Evolutionary conservation across 2,113 vertebrate species (phyloP), one percentile per base, ranked within the genome.

Genomic region (Pica pica): DNA sequence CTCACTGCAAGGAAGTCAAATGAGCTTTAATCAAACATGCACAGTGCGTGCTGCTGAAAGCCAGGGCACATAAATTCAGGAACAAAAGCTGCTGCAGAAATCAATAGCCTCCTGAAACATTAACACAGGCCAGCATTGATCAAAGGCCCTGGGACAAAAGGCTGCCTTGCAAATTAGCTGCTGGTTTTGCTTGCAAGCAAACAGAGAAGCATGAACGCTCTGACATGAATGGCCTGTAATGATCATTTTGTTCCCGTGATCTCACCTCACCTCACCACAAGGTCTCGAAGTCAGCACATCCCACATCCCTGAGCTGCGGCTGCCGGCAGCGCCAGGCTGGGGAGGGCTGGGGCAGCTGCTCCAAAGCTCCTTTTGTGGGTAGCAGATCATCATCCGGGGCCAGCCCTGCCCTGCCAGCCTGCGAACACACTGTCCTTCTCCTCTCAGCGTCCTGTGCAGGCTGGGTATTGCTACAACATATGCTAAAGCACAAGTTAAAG

Each of bases 21-120:
- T 98, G 98, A 99, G 98, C 98, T 98, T 99, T 98, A 99, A 99
- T 99, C 99, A 99, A 98, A 99, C 98, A 99, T 98, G 99, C 98
- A 98, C n/a, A 96, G 97, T 28, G 97, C 68, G 96, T 81, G 95
- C 97, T 83, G 98, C 98, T 80, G 96, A 98, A 95, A 96, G 97
- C 98, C 90, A 70, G 83, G 73, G 94, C 92, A 96, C 98, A 98
- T 98, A 98, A 98, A 99, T 98, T 97, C 98, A 96, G 97, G 97
- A 98, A 98, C 98, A 99, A 99, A 99, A 98, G 98, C 98, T 95
- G 95, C 77, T 96, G 98, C 97, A 97, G 98, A 98, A 99, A 99
- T 99, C 99, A 99, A 99, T 99, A 99, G 98, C 98, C 98, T 97
- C 96, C 98, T 98, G 98, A 99, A 99, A 99, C 99, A 99, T 98